Base-by-base conservation (phyloP, 2,113 vertebrate genomes). In the Colius striatus region DNA sequence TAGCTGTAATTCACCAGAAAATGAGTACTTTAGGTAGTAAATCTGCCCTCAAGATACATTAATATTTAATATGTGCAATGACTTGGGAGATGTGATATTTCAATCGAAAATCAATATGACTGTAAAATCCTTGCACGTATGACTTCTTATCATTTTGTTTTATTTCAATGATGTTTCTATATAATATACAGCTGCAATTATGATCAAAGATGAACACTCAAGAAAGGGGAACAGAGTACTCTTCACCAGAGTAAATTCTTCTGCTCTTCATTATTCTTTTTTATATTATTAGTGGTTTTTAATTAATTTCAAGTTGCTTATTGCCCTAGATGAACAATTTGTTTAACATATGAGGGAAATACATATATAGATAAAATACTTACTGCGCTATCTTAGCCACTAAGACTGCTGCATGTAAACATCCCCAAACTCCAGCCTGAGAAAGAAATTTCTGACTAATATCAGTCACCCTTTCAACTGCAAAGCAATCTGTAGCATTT, bases 351-450 rank as follows among this genome's bases (percentile, higher is more conserved):
- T 1, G 2, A 21, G 41, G 89, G 20, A 89, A 79, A 70, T 45
- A 48, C 21, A 57, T 22, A 82, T 2, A 63, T 10, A 51, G 10
- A 45, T 65, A 68, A 77, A 86, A 85, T 75, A 99, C 99, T 97
- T 97, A 99, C 99, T 99, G 99, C 66, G 99, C 99, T 94, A 99
- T 99, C 94, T 99, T 99, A 70, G 99, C 98, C 30, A 98, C 96
- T 93, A 99, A 97, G 65, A 98, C 96, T 10, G 99, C 99, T 87
- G 98, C 99, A 94, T 98, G 99, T 38, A 99, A 97, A 97, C 99
- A 99, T 20, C 99, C 99, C 99, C 99, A 99, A 84, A 98, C 92
- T 76, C 99, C 99, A 92, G 98, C 98, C 86, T 97, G 98, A 89
- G 96, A 98, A 84, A 99, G 95, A 87, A 98, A 97, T 67, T 98